Conservation (phyloP, 2,888 invertebrate species). For the Megamerina dolium region DNA sequence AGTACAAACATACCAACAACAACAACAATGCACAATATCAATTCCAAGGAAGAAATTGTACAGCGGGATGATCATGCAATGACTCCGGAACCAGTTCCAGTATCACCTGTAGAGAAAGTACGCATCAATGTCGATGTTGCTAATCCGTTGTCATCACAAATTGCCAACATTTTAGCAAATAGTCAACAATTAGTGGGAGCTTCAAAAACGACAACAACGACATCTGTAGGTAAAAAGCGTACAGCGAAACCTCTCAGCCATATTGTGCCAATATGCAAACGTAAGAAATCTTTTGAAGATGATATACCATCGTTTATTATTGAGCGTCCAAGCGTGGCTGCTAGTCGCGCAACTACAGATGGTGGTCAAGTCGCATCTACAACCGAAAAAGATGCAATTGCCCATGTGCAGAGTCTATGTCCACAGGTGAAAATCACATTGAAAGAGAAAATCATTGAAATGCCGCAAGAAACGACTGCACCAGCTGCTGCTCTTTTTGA, state of each 20-base stretch:
- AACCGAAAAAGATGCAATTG: slow-evolving; percentile 22
- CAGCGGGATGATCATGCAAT: no score
- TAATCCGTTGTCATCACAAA: slow-evolving; percentile 27
- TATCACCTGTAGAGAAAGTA: slow-evolving; percentile 21
- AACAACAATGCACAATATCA: no score
- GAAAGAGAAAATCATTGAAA: slow-evolving; percentile 18
- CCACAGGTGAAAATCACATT: slow-evolving; percentile 25
- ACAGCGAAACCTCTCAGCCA: slow-evolving; percentile 8
- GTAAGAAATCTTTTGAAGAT: slow-evolving; percentile 34
- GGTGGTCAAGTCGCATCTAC: no score
- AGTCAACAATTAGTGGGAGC: not conserved
- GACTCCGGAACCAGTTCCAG: no score
- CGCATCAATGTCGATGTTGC: slow-evolving; percentile 25
- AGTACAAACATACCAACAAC: no score
- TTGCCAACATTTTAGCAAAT: slow-evolving; percentile 23
- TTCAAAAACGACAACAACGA: slow-evolving; percentile 8
- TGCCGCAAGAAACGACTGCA: not conserved
- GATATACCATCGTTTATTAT: slow-evolving; percentile 33
- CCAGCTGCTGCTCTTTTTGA: slow-evolving; percentile 52
- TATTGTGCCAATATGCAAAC: slow-evolving; percentile 19
- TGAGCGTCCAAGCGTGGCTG: slow-evolving; percentile 21
- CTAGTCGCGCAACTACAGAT: not conserved
- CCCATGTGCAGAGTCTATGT: slow-evolving; percentile 24
- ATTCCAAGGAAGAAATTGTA: no score
- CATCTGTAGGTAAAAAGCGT: not conserved